A percentile compares a stretch with the other conserved stretches of the same genome.
phyloP scores from a whole-genome alignment of 1,140 invertebrate genomes.

The Drosophila bifasciata region DNA sequence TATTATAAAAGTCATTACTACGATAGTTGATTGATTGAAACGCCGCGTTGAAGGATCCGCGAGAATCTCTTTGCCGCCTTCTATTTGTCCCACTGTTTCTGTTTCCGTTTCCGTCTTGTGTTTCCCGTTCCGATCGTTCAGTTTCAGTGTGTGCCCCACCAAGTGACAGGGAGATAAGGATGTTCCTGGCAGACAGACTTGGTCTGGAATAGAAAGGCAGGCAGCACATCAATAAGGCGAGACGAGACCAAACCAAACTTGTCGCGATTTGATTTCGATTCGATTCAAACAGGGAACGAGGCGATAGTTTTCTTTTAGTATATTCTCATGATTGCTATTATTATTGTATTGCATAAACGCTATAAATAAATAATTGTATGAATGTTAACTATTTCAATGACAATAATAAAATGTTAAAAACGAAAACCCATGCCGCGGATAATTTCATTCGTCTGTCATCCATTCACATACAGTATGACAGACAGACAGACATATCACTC shows the following conservation, averaged over 20 bases:
- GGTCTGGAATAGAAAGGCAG: background rate
- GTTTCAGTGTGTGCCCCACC: background rate
- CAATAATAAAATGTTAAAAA: slow-evolving; percentile 81
- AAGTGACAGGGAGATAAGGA: background rate
- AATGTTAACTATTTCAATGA: slow-evolving; percentile 82
- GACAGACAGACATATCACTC: too few relatives aligned
- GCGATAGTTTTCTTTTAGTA: slow-evolving; percentile 32
- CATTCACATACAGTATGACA: too few relatives aligned
- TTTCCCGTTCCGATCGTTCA: slow-evolving; percentile 15
- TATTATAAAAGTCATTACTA: slow-evolving; percentile 52
- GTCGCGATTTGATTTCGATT: background rate
- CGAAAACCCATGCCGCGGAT: slow-evolving; percentile 2
- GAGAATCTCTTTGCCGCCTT: background rate
- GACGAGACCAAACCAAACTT: slow-evolving; percentile 5
- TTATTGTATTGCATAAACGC: slow-evolving; percentile 66
- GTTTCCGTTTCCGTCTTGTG: slow-evolving; percentile 5
- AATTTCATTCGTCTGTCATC: slow-evolving; percentile 4
- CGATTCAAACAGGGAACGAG: background rate
- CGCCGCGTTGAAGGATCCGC: too few relatives aligned
- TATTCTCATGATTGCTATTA: slow-evolving; percentile 42
- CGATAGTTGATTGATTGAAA: slow-evolving; percentile 21
- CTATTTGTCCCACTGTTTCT: slow-evolving; percentile 2
- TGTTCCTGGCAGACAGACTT: slow-evolving; percentile 4
- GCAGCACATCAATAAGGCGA: background rate
- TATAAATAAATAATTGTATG: slow-evolving; percentile 76